These are phyloP conservation scores for Acropternis orthonyx DNA, from an alignment of 2,797 vertebrate species.

Conservation along the genomic window DNA sequence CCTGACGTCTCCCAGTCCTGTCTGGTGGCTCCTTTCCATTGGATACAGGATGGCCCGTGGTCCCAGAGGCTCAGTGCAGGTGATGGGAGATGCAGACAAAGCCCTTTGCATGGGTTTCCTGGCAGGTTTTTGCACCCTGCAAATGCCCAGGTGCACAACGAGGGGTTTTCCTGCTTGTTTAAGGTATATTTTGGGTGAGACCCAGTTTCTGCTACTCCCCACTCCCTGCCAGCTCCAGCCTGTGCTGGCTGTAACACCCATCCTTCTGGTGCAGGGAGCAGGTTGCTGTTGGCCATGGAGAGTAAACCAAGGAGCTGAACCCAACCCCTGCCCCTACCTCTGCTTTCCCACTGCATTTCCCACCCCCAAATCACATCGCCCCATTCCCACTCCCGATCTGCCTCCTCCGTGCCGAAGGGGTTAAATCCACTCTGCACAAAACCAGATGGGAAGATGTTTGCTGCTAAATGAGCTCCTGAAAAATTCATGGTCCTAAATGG, in stretches of 20 bases:
- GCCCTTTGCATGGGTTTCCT: not conserved
- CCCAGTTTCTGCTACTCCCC: not conserved
- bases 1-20: not conserved
- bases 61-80: not conserved
- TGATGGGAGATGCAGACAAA: not conserved
- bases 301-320: not conserved
- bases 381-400: accelerated
- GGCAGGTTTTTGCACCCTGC: not conserved
- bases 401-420: not conserved
- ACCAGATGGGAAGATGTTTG: not conserved
- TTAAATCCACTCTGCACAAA: not conserved
- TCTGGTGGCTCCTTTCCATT: not conserved
- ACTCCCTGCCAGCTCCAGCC: not conserved
- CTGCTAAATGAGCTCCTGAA: slow-evolving; percentile 49
- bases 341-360: not conserved
- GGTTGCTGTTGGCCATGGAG: accelerated
- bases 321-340: not conserved
- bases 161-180: not conserved
- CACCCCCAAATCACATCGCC: not conserved
- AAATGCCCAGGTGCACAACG: not conserved
- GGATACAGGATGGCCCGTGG: accelerated
- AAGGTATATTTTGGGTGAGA: not conserved
- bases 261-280: not conserved
- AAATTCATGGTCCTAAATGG: slow-evolving; percentile 56
- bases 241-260: accelerated